These are phyloP conservation scores for Rhinoraja longicauda DNA, from an alignment of 2,797 vertebrate genomes.

Conservation along the genomic window DNA sequence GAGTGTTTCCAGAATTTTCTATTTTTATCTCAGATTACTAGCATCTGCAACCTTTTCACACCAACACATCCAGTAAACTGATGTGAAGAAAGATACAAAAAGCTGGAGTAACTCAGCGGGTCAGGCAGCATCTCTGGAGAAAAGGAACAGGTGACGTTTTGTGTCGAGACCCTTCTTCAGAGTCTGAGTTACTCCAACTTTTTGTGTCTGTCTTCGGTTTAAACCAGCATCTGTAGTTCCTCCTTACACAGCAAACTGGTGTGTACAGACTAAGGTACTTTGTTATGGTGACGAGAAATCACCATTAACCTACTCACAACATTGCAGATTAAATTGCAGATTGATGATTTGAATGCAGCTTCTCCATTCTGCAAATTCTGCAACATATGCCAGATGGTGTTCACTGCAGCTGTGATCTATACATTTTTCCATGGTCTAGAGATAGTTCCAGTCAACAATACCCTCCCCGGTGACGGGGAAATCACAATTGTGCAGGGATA, in stretches of 20 bases:
- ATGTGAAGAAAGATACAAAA: no score
- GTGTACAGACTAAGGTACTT: background rate
- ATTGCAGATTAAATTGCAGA: background rate
- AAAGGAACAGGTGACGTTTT: no score
- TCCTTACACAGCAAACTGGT: background rate
- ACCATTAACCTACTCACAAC: background rate
- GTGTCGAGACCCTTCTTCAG: no score
- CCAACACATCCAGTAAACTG: no score
- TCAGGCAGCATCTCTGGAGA: no score
- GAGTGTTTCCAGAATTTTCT: no score
- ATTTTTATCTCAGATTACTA: no score
- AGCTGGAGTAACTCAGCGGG: no score
- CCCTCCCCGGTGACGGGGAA: background rate
- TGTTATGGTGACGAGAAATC: background rate
- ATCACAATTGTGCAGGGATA: background rate
- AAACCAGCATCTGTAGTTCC: no score
- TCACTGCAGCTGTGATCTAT: background rate
- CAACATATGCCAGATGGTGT: background rate
- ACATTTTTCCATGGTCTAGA: background rate
- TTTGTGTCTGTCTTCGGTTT: no score
- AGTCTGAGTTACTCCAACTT: no score
- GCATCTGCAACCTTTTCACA: no score
- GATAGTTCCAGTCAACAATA: background rate
- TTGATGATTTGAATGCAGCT: background rate
- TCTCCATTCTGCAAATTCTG: background rate